Percentiles rank a stretch among this genome's conserved stretches.
phyloP scores from a whole-genome alignment of 1,140 invertebrate genomes.

The Sogatella furcifera region DNA sequence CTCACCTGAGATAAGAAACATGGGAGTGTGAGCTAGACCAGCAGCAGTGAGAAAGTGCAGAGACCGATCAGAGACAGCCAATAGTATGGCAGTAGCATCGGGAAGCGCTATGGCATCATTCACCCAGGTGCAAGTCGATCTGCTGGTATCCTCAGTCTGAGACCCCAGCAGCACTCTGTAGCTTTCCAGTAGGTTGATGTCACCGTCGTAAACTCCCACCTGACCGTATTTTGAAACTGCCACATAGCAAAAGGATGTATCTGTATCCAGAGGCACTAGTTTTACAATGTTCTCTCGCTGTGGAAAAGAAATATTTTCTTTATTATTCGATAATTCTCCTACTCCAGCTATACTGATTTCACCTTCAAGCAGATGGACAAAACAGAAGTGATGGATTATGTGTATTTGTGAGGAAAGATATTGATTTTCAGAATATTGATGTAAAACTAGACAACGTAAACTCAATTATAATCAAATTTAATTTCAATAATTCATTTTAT shows the following conservation, averaged over 20 bases:
- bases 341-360: too few relatives aligned
- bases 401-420: too few relatives aligned
- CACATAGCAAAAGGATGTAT: conserved; percentile 41
- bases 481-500: too few relatives aligned
- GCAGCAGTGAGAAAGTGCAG: conserved; percentile 40
- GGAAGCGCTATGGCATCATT: conserved; percentile 42
- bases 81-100: conserved; percentile 36
- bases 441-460: too few relatives aligned
- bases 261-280: conserved; percentile 37
- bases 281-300: conserved; percentile 42
- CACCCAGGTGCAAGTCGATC: conserved; percentile 41
- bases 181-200: conserved; percentile 34
- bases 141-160: not conserved
- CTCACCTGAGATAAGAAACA: conserved; percentile 38
- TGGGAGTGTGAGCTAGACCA: conserved; percentile 36
- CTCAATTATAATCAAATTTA: too few relatives aligned
- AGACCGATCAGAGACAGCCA: conserved; percentile 40
- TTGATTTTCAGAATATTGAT: too few relatives aligned
- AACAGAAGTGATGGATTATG: too few relatives aligned
- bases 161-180: conserved; percentile 31
- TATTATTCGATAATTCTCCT: not conserved
- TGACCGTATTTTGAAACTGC: conserved; percentile 39
- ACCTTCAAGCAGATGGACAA: not conserved
- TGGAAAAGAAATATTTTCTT: conserved; percentile 16
- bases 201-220: conserved; percentile 40